These are phyloP conservation scores for Calephelis virginiensis DNA, from an alignment of 1,140 invertebrate species.

Conservation along the genomic window DNA sequence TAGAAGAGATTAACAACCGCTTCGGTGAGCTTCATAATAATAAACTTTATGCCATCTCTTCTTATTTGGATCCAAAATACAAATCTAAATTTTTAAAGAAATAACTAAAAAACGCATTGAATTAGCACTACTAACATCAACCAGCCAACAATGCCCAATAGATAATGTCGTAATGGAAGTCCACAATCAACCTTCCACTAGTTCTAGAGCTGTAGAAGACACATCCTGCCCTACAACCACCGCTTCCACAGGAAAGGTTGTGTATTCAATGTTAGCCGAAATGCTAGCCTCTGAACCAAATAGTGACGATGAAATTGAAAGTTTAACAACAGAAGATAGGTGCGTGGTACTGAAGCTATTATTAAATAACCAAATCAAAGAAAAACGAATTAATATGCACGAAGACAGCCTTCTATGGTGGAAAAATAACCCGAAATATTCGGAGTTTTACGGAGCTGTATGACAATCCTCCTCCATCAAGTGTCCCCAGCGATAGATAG, in stretches of 20 bases:
- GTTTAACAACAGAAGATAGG: conserved; percentile 10
- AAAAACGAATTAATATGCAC: conserved; percentile 18
- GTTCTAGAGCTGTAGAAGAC: conserved; percentile 6
- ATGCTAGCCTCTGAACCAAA: conserved; percentile 15
- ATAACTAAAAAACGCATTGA: conserved; percentile 17
- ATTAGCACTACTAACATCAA: conserved; percentile 8
- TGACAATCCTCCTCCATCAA: conserved; percentile 9
- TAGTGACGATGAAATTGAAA: conserved; percentile 9
- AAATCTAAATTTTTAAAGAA: conserved; percentile 11
- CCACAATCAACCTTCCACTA: conserved; percentile 16
- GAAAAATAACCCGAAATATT: conserved; percentile 21
- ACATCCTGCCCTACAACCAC: conserved; percentile 11
- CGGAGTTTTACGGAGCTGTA: conserved; percentile 13
- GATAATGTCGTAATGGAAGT: conserved; percentile 9
- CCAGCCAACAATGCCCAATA: conserved; percentile 11
- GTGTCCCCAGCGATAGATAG: conserved; percentile 13
- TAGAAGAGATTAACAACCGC: conserved; percentile 13
- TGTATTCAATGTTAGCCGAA: conserved; percentile 15
- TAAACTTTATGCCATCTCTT: conserved; percentile 14
- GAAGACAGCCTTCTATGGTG: conserved; percentile 19
- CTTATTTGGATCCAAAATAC: conserved; percentile 9
- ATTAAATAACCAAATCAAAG: conserved; percentile 17
- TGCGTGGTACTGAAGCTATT: conserved; percentile 20
- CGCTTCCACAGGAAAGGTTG: conserved; percentile 9
- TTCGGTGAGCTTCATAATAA: conserved; percentile 18